Evolutionary conservation across 2,888 invertebrate species (phyloP).

Genomic region (Drosophila mulleri): DNA sequence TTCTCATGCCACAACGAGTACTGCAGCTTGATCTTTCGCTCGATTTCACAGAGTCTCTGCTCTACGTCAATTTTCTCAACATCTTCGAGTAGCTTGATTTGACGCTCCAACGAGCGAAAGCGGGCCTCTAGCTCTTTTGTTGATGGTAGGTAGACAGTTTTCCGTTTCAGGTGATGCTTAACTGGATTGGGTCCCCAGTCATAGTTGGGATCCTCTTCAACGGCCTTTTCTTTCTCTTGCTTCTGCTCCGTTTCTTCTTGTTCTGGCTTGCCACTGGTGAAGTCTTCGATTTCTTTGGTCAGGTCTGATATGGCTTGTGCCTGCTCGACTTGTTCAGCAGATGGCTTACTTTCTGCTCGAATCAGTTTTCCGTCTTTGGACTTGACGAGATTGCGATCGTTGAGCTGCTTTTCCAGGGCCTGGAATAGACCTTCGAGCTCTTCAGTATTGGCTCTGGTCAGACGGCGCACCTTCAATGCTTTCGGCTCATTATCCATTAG

Average conservation of each 20-base stretch:
- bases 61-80: conserved; percentile 83
- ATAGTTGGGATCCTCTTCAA: conserved; percentile 47
- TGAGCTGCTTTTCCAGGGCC: conserved; percentile 82
- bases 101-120: conserved; percentile 81
- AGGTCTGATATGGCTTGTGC: conserved; percentile 73
- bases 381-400: conserved; percentile 72
- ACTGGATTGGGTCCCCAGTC: conserved; percentile 82
- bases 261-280: conserved; percentile 58
- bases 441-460: conserved; percentile 82
- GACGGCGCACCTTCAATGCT: conserved; percentile 77
- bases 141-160: conserved; percentile 80
- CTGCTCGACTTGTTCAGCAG: conserved; percentile 55
- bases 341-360: conserved; percentile 44
- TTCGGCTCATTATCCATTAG: conserved; percentile 81
- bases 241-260: conserved; percentile 7
- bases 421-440: conserved; percentile 81
- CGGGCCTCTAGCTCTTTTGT: conserved; percentile 83
- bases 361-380: conserved; percentile 66
- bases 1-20: conserved; percentile 82
- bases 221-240: conserved; percentile 13
- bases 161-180: conserved; percentile 80
- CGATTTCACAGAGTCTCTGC: conserved; percentile 78
- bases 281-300: conserved; percentile 75
- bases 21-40: conserved; percentile 81
- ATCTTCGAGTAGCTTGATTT: conserved; percentile 80